Evolutionary conservation across 2,113 vertebrate species (phyloP), one percentile per base, ranked within the genome.

Genomic region (Rafetus swinhoei): DNA sequence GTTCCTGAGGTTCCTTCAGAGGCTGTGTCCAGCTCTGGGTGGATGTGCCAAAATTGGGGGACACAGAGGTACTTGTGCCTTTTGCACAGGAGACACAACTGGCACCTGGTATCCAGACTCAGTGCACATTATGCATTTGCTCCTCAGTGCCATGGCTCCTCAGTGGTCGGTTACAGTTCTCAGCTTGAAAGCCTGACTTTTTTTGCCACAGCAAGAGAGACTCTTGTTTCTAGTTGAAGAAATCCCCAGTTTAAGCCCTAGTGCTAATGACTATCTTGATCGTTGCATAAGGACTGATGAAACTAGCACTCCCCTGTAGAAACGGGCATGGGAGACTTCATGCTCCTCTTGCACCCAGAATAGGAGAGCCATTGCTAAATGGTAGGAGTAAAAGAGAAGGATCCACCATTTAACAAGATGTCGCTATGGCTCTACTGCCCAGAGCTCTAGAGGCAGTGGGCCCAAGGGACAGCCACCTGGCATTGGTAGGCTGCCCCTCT

Each of bases 1-100:
- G 15, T 55, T 91, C 65, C 87, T 4, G 22, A 22, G 88, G 81
- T 92, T 85, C 15, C 85, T 84, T 56, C 59, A 57, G 57, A 88
- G 27, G 55, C 27, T 82, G 1, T 12, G 86, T 16, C 16, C 81
- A 9, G 35, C 88, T 77, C 62, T 22, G 35, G 1, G 3, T 86
- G 24, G 11, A 24, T 74, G 25, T 22, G 57, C 13, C 57, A 56
- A 55, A 11, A 11, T 79, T 32, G 16, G n/a, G 54, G 56, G 24
- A n/a, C 22, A 82, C 8, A 72, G 16, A 72, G n/a, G 9, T 35
- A 35, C n/a, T 35, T 21, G 8, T 72, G n/a, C 9, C n/a, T 94
- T 84, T 29, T 7, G 45, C 45, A 55, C 59, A 16, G 11, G 2
- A 1, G 81, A 14, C 14, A n/a, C 80, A 86, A 65, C n/a, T 79